phyloP scores from a whole-genome alignment of 2,888 invertebrate species.

The Hemaris fuciformis region DNA sequence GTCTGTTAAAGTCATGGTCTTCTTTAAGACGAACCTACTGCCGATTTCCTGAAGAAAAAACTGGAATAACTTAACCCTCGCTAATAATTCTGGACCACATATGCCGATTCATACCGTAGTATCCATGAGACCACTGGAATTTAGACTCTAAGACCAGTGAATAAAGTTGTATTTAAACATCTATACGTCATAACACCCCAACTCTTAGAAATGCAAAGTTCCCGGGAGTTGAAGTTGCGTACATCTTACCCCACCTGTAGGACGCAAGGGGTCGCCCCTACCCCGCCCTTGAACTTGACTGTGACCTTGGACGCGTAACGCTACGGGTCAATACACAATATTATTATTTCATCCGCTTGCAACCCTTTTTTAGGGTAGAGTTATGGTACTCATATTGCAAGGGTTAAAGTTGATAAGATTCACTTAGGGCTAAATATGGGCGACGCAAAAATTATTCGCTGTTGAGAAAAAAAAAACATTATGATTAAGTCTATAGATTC shows the following conservation, averaged over 20 bases:
- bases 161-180: background rate
- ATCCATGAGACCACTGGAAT: no score
- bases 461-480: no score
- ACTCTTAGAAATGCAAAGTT: background rate
- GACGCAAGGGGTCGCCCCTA: conserved; percentile 46
- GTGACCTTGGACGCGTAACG: conserved; percentile 42
- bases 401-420: background rate
- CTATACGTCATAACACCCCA: background rate
- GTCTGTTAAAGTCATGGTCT: no score
- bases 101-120: no score
- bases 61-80: no score
- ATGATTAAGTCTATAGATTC: no score
- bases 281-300: conserved; percentile 57
- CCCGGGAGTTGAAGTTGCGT: background rate
- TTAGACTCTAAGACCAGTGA: background rate
- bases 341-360: conserved; percentile 30
- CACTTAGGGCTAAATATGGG: background rate
- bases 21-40: no score
- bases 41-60: no score
- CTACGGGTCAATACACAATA: conserved; percentile 51
- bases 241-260: conserved; percentile 44
- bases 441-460: background rate
- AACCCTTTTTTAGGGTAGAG: conserved; percentile 7
- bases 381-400: background rate
- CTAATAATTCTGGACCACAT: no score